These are phyloP conservation scores for rat (Rattus norvegicus) DNA, from an alignment of 2,113 vertebrate genomes.

Conservation along the genomic window DNA sequence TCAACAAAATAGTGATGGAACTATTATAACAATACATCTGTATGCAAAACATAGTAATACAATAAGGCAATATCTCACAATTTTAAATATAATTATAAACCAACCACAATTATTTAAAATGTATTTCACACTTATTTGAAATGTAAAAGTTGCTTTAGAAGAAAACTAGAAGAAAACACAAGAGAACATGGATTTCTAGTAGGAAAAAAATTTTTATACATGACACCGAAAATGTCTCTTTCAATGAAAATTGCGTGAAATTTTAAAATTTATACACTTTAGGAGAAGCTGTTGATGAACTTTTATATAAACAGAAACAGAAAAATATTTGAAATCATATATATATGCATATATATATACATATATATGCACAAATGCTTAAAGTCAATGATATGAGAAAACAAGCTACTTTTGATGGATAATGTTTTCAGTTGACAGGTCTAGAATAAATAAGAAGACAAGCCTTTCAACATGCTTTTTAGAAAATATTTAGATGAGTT, in stretches of 20 bases:
- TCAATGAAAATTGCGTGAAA: neutral
- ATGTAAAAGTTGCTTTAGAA: neutral
- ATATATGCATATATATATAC: neutral
- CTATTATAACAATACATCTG: neutral
- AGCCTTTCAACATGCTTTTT: neutral
- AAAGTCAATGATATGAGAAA: neutral
- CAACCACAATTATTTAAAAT: neutral
- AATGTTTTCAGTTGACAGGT: neutral
- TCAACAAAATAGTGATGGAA: neutral
- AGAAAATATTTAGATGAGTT: neutral
- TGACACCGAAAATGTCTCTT: neutral
- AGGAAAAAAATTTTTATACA: neutral
- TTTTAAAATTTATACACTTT: neutral
- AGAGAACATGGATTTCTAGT: neutral
- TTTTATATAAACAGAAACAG: neutral
- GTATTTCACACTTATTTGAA: neutral
- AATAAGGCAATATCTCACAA: neutral
- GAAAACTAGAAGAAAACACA: neutral
- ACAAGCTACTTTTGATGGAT: neutral
- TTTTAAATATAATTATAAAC: neutral
- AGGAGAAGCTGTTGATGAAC: neutral
- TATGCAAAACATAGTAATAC: neutral
- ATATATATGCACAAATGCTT: neutral
- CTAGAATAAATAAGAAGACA: neutral
- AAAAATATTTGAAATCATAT: neutral